These are phyloP conservation scores for Lithodes maja DNA, from an alignment of 2,888 invertebrate genomes.

Conservation along the genomic window DNA sequence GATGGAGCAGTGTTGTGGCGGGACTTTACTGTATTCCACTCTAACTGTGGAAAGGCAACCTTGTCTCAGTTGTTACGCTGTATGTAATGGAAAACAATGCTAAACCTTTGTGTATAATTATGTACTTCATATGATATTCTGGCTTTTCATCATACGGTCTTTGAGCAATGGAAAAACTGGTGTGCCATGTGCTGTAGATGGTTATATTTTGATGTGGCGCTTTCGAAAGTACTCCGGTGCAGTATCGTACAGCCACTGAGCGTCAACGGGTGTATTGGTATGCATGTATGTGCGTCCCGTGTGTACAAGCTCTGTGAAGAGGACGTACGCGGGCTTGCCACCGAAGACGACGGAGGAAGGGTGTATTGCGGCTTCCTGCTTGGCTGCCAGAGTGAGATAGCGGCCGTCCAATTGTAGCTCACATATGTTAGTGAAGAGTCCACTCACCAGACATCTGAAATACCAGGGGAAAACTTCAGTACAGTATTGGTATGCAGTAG, in stretches of 20 bases:
- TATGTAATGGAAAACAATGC: too few relatives aligned
- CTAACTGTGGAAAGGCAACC: too few relatives aligned
- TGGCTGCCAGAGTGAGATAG: constrained; percentile 81
- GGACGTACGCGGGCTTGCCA: constrained; percentile 82
- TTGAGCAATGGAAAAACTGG: too few relatives aligned
- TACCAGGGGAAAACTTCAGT: too few relatives aligned
- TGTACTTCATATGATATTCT: too few relatives aligned
- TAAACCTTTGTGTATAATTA: too few relatives aligned
- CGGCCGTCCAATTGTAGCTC: constrained; percentile 84
- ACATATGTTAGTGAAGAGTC: constrained; percentile 91
- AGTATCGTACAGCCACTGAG: constrained; percentile 85
- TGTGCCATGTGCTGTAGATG: too few relatives aligned
- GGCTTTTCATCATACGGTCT: too few relatives aligned
- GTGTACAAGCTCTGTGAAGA: constrained; percentile 91
- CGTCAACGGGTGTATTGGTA: constrained; percentile 84
- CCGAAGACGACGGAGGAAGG: constrained; percentile 87
- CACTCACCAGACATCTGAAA: constrained; percentile 80
- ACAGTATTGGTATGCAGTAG: too few relatives aligned
- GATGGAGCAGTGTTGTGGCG: too few relatives aligned
- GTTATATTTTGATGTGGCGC: constrained; percentile 71
- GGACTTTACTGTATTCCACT: too few relatives aligned
- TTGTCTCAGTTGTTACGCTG: too few relatives aligned
- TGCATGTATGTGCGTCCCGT: constrained; percentile 88
- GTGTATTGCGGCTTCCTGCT: constrained; percentile 86
- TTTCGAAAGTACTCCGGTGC: constrained; percentile 74